Evolutionary conservation across 2,888 invertebrate genomes (phyloP).

Genomic region (Ichneumoninae sp.): DNA sequence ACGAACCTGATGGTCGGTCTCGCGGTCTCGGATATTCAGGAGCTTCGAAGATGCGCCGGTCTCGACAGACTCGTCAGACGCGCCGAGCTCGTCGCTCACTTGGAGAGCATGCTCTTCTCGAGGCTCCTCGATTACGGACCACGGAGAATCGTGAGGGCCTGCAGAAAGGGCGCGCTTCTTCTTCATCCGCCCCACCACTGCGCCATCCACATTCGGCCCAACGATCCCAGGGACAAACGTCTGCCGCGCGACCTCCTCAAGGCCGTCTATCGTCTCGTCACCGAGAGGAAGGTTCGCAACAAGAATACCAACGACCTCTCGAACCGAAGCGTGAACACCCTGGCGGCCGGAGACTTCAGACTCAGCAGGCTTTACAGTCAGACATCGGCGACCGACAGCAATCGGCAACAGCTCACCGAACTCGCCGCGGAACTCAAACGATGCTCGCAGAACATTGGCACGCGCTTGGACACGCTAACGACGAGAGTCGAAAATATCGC

Average conservation of each 20-base stretch:
- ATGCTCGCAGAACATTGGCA: constrained; percentile 75
- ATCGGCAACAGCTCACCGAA: constrained; percentile 77
- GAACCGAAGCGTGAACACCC: constrained; percentile 57
- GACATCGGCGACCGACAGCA: constrained; percentile 73
- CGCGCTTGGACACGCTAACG: constrained; percentile 75
- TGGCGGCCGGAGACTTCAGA: constrained; percentile 66
- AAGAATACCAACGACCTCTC: constrained; percentile 61
- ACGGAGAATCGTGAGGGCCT: constrained; percentile 87
- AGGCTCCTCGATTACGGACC: constrained; percentile 89
- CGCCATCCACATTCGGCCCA: constrained; percentile 91
- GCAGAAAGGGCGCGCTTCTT: constrained; percentile 91
- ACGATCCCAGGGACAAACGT: constrained; percentile 92
- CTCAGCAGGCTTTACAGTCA: constrained; percentile 76
- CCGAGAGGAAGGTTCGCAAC: constrained; percentile 86
- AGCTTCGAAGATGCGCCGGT: constrained; percentile 92
- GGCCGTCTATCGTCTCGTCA: constrained; percentile 90
- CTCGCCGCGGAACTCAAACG: constrained; percentile 77
- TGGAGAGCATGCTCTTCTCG: constrained; percentile 94
- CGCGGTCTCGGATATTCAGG: constrained; percentile 94
- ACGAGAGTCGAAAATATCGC: constrained; percentile 76
- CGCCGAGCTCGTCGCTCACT: constrained; percentile 92
- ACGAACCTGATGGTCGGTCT: constrained; percentile 94
- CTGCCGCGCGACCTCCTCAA: constrained; percentile 91
- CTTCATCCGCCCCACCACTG: constrained; percentile 91
- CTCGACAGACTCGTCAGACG: constrained; percentile 92